Percentiles rank a stretch among this genome's conserved stretches.
Evolutionary conservation across 2,888 invertebrate genomes (phyloP).

Genomic region (Ctenicera cuprea): DNA sequence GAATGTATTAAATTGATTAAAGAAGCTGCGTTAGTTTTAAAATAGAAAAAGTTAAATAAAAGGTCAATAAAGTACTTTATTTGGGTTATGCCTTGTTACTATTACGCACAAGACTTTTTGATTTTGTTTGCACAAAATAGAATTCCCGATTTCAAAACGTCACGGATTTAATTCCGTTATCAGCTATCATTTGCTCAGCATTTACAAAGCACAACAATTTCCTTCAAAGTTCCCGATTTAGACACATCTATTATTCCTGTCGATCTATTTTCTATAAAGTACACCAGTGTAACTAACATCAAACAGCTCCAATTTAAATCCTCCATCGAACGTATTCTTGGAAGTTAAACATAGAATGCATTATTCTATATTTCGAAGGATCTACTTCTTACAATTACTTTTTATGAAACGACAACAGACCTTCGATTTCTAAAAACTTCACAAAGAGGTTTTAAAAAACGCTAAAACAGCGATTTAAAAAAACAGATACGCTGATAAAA

Average conservation of each 20-base stretch:
- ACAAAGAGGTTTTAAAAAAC: background rate
- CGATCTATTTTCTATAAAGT: slow-evolving; percentile 24
- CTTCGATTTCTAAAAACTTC: background rate
- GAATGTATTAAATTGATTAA: background rate
- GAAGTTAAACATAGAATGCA: slow-evolving; percentile 22
- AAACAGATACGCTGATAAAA: too few relatives aligned
- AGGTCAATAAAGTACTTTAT: background rate
- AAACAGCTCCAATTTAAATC: background rate
- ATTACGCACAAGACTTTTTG: background rate
- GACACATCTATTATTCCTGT: slow-evolving; percentile 30
- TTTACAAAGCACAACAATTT: background rate
- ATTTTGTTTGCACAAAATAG: background rate
- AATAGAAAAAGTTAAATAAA: background rate
- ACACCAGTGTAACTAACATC: slow-evolving; percentile 14
- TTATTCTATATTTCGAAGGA: background rate
- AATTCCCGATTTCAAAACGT: background rate
- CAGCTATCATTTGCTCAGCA: background rate
- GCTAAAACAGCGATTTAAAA: too few relatives aligned
- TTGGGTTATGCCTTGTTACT: background rate
- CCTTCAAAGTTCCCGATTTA: slow-evolving; percentile 31
- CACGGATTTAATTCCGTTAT: too few relatives aligned
- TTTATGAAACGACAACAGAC: slow-evolving; percentile 14
- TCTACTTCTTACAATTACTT: background rate
- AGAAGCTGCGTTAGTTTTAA: background rate
- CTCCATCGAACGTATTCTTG: background rate